Evolutionary conservation across 2,888 invertebrate genomes (phyloP), one percentile per base, ranked within the genome.

Genomic region (Chorisops tibialis): DNA sequence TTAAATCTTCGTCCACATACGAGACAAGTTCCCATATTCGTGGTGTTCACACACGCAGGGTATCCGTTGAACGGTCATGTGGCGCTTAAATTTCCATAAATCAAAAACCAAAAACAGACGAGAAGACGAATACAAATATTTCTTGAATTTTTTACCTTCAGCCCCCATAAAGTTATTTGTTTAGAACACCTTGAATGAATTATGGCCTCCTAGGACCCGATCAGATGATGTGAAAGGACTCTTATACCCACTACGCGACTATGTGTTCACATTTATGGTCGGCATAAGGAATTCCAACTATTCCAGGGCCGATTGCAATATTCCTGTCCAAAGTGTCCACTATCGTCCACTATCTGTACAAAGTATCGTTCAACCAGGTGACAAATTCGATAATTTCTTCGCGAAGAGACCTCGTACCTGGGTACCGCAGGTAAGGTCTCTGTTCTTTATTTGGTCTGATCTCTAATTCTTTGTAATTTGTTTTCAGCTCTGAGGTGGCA

Each of bases 21-120:
- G 30, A 30, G 5, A 30, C 30, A 30, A 30, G 30, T 30, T 30
- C 9, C 9, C 30, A 30, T 30, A 30, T 9, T n/a, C 7, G 30
- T 30, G 30, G 5, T 30, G 30, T 30, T 30, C 30, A 30, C 30
- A 30, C 30, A 30, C 30, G 30, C 30, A 30, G 30, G 11, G 43
- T 56, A 5, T 45, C 30, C 16, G 18, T 56, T 43, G 43, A 43
- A 14, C 56, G 30, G 43, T 56, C 56, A 45, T 56, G 56, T 56
- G 56, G 56, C 56, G 56, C 56, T 56, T 56, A 56, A 56, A 56
- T 56, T 56, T 56, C 56, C 56, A 56, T 56, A 56, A 56, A 56
- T 56, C 56, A 56, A 56, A 56, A 56, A 43, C 43, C 30, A 43
- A 43, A 54, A 56, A 16, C 43, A 56, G 43, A 56, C 18, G 45